Conservation (phyloP, 1,140 invertebrate genomes). For the Zaprionus gabonicus region DNA sequence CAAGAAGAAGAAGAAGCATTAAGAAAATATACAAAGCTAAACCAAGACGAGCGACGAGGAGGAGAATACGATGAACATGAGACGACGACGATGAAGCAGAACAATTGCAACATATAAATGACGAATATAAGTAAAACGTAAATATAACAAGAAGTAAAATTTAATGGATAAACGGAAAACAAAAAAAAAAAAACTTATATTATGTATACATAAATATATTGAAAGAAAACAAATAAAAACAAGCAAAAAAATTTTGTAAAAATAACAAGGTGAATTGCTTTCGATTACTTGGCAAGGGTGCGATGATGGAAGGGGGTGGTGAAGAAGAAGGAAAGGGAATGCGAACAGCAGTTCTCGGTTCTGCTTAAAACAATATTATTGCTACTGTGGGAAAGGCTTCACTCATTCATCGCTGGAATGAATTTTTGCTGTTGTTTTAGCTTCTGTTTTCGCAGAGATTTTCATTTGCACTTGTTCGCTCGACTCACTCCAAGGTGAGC, state of each 20-base stretch:
- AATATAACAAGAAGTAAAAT: slow-evolving; percentile 58
- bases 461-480: slow-evolving; percentile 1
- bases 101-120: slow-evolving; percentile 79
- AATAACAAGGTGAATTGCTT: slow-evolving; percentile 44
- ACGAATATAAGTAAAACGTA: slow-evolving; percentile 70
- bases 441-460: slow-evolving; percentile 9
- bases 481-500: not conserved
- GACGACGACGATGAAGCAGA: slow-evolving; percentile 33
- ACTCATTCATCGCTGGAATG: not conserved
- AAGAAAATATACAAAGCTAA: slow-evolving; percentile 76
- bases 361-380: slow-evolving; percentile 7
- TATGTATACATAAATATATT: slow-evolving; percentile 84
- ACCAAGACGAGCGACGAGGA: slow-evolving; percentile 18
- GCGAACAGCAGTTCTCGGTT: not conserved
- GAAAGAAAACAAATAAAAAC: slow-evolving; percentile 84
- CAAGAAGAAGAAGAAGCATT: slow-evolving; percentile 36
- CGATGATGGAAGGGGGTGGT: no score
- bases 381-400: slow-evolving; percentile 1
- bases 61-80: slow-evolving; percentile 10
- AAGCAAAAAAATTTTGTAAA: slow-evolving; percentile 83
- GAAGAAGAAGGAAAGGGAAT: not conserved
- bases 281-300: slow-evolving; percentile 27
- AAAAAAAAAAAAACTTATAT: slow-evolving; percentile 80
- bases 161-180: slow-evolving; percentile 58
- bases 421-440: slow-evolving; percentile 5